These are phyloP conservation scores for Apamea monoglypha DNA, from an alignment of 2,888 invertebrate species.

Conservation along the genomic window DNA sequence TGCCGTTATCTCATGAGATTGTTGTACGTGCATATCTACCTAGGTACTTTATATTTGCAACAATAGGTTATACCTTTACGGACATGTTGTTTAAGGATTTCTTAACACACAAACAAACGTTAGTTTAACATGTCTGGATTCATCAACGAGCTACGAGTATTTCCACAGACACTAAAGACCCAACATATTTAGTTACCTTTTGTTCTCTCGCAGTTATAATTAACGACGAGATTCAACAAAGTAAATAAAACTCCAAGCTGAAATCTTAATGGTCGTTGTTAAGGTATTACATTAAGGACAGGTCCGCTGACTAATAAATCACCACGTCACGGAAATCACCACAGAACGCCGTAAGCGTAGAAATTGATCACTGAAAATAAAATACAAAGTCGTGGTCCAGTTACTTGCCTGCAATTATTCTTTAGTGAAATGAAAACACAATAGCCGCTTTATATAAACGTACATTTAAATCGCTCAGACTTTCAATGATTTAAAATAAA, in stretches of 20 bases:
- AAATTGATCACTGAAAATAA: constrained; percentile 79
- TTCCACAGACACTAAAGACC: constrained; percentile 35
- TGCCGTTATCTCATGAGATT: constrained; percentile 19
- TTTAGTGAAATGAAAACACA: constrained; percentile 81
- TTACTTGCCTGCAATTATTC: constrained; percentile 77
- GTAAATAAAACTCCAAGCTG: constrained; percentile 57
- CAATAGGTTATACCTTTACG: background rate
- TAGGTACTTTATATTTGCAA: constrained; percentile 4
- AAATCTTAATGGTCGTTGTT: constrained; percentile 61
- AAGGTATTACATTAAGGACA: constrained; percentile 64
- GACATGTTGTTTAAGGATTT: constrained; percentile 9
- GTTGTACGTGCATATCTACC: constrained; percentile 16
- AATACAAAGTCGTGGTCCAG: constrained; percentile 79
- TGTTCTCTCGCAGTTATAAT: constrained; percentile 55
- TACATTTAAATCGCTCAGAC: constrained; percentile 81
- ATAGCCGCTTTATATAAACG: constrained; percentile 81
- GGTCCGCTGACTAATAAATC: constrained; percentile 68
- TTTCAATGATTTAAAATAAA: constrained; percentile 83
- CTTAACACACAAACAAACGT: constrained; percentile 12
- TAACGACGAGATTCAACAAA: constrained; percentile 50
- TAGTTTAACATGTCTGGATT: constrained; percentile 2
- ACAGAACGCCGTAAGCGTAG: constrained; percentile 74
- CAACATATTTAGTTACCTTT: constrained; percentile 50
- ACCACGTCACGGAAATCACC: constrained; percentile 75
- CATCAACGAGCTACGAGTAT: constrained; percentile 21